phyloP scores from a whole-genome alignment of 1,140 invertebrate species.

The Drosophila persimilis region DNA sequence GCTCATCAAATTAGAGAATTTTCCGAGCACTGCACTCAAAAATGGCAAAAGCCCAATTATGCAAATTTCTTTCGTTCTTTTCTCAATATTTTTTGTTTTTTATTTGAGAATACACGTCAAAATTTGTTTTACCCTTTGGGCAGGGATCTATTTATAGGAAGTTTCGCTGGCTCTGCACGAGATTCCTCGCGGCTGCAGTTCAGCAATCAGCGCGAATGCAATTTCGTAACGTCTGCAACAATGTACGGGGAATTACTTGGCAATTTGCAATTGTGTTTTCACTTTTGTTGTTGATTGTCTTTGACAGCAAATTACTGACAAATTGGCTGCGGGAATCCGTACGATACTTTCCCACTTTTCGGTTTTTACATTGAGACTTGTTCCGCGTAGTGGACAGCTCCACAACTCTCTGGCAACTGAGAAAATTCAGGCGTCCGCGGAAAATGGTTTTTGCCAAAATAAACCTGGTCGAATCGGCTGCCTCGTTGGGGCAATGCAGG shows the following conservation, averaged over 20 bases:
- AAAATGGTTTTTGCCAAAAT: conserved; percentile 75
- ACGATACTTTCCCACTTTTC: conserved; percentile 3
- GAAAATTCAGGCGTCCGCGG: conserved; percentile 71
- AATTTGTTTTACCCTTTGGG: conserved; percentile 58
- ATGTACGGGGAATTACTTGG: conserved; percentile 23
- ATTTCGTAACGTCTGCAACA: conserved; percentile 58
- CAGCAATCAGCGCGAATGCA: conserved; percentile 26
- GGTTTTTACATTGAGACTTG: conserved; percentile 21
- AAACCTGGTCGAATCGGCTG: conserved; percentile 27
- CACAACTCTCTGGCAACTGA: conserved; percentile 69
- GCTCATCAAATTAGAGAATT: conserved; percentile 12
- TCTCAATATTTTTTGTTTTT: conserved; percentile 41
- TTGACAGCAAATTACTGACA: conserved; percentile 21
- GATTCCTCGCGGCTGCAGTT: conserved; percentile 37
- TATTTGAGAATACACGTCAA: conserved; percentile 38
- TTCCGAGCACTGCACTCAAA: conserved; percentile 4
- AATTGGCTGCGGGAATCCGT: conserved; percentile 31
- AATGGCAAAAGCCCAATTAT: conserved; percentile 37
- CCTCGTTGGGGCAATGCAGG: conserved; percentile 16
- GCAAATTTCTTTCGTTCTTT: conserved; percentile 23
- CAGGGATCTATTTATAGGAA: conserved; percentile 62
- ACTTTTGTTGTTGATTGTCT: conserved; percentile 28
- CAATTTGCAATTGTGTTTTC: conserved; percentile 51
- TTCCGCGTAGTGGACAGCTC: conserved; percentile 68
- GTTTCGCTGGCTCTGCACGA: conserved; percentile 44